Conservation (phyloP, 2,888 invertebrate species). For the Drosophila atroscutellata region DNA sequence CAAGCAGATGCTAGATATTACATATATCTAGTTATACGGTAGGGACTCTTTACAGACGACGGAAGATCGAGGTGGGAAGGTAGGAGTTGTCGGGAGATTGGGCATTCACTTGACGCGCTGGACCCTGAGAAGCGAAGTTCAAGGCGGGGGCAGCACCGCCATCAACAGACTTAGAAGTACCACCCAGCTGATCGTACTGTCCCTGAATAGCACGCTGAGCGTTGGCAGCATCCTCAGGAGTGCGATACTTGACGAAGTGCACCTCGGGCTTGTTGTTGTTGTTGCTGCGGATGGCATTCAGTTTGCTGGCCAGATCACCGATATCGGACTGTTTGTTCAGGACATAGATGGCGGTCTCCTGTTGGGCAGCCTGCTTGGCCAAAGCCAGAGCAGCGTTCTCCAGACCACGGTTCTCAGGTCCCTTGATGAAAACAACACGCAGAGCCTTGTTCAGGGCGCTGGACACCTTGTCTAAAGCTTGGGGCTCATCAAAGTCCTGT, state of each 20-base stretch:
- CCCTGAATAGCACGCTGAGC: constrained; percentile 73
- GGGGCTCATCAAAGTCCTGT: constrained; percentile 66
- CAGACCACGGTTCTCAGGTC: constrained; percentile 76
- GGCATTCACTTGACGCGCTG: constrained; percentile 55
- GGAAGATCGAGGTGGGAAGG: constrained; percentile 77
- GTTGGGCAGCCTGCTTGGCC: constrained; percentile 77
- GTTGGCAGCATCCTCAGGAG: constrained; percentile 73
- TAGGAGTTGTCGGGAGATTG: constrained; percentile 67
- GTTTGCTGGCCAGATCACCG: constrained; percentile 68
- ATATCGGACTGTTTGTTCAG: constrained; percentile 76
- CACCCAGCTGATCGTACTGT: constrained; percentile 72
- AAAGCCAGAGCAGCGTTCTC: constrained; percentile 75
- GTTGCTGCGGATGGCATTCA: constrained; percentile 69
- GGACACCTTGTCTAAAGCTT: constrained; percentile 56
- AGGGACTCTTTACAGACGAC: constrained; percentile 61
- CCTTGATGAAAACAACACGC: constrained; percentile 77
- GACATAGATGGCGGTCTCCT: constrained; percentile 77
- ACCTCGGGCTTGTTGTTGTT: constrained; percentile 76
- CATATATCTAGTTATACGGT: constrained; percentile 5
- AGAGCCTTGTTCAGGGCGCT: constrained; percentile 71
- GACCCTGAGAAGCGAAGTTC: constrained; percentile 75
- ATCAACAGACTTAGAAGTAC: constrained; percentile 54
- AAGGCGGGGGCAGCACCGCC: constrained; percentile 74
- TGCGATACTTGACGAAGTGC: constrained; percentile 81
- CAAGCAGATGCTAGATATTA: constrained; percentile 40